Conservation (phyloP, 2,113 vertebrate genomes). For the Hypomesus transpacificus region DNA sequence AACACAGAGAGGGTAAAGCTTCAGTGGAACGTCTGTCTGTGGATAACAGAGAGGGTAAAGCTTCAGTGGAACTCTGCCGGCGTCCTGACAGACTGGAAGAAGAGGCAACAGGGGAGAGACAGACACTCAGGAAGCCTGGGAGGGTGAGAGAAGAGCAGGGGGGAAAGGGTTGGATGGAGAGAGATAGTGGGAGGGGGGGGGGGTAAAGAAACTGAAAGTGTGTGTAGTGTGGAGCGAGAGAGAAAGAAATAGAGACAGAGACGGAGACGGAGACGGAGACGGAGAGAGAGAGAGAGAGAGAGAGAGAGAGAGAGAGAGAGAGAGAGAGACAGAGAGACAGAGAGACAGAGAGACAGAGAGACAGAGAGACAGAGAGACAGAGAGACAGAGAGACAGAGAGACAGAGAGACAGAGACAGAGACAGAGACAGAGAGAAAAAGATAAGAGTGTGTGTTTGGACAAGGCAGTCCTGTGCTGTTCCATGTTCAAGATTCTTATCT, state of each 20-base stretch:
- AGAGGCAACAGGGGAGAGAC: not conserved
- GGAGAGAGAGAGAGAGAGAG: no score
- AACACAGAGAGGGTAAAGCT: not conserved
- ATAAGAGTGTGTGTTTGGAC: slow-evolving; percentile 53
- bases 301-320: not conserved
- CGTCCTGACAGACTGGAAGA: not conserved
- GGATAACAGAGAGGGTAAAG: not conserved
- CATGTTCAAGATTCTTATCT: slow-evolving; percentile 63
- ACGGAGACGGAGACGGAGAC: no score
- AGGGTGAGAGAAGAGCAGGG: not conserved
- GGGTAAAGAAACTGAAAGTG: not conserved
- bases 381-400: not conserved
- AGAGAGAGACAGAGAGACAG: not conserved
- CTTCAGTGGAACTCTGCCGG: no score
- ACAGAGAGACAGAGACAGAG: not conserved
- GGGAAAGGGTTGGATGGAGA: not conserved
- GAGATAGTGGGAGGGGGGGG: not conserved
- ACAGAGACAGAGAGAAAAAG: not conserved
- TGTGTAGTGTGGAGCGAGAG: no score
- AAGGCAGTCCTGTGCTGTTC: slow-evolving; percentile 61
- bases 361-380: no score
- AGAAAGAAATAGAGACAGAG: not conserved
- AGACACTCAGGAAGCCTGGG: not conserved
- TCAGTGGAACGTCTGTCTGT: not conserved
- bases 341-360: not conserved